Percentiles rank a stretch among this genome's conserved stretches.
Evolutionary conservation across 2,113 vertebrate genomes (phyloP).

Genomic region (Aix galericulata): DNA sequence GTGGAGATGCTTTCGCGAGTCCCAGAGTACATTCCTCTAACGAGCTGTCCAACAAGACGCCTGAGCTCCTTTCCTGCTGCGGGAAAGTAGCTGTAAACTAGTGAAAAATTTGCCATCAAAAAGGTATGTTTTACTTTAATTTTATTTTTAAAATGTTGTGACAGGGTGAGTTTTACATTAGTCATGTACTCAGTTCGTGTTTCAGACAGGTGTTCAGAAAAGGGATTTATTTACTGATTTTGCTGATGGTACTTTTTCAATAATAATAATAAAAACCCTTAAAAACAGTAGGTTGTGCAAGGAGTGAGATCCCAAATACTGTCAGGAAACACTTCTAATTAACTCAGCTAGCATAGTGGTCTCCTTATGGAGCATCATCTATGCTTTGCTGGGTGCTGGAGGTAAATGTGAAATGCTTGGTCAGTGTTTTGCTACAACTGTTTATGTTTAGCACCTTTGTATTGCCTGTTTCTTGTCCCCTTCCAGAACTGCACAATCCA

Average conservation of each 20-base stretch:
- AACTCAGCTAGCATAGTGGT: not conserved
- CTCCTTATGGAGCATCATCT: not conserved
- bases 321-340: not conserved
- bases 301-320: not conserved
- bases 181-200: not conserved
- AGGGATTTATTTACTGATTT: constrained; percentile 1
- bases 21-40: not conserved
- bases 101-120: not conserved
- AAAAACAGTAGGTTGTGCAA: not conserved
- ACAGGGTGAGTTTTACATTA: not conserved
- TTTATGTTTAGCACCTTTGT: constrained; percentile 28
- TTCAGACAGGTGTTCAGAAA: not conserved
- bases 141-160: constrained; percentile 19
- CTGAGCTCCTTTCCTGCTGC: not conserved
- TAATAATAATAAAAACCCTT: not conserved
- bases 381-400: not conserved
- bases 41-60: not conserved
- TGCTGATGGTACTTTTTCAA: not conserved
- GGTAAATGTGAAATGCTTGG: not conserved
- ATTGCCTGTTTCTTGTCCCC: constrained; percentile 25
- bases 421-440: not conserved
- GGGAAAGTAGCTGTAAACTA: not conserved
- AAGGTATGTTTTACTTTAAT: not conserved
- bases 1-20: not conserved
- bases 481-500: constrained; percentile 4